Conservation (phyloP, 2,797 vertebrate genomes). For the Emys orbicularis region DNA sequence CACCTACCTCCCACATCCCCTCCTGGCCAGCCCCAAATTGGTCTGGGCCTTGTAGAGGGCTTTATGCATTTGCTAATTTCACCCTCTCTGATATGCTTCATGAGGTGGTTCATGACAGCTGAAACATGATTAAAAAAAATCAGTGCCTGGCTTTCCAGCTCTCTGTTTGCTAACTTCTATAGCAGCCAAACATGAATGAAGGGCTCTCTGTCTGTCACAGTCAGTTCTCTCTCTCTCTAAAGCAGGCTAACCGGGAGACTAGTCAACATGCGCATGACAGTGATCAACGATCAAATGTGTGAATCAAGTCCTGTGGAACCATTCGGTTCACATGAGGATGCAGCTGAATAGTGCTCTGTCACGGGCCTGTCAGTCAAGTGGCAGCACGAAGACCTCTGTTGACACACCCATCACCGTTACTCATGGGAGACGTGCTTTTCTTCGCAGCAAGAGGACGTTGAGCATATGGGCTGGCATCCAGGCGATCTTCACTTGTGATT, state of each 20-base stretch:
- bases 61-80: not conserved
- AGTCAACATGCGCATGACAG: not conserved
- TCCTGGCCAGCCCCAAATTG: not conserved
- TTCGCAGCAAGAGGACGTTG: not conserved
- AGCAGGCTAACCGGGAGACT: not conserved
- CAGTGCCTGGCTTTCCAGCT: not conserved
- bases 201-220: not conserved
- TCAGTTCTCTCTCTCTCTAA: not conserved
- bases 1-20: not conserved
- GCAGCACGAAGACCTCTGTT: not conserved
- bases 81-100: not conserved
- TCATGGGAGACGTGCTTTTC: not conserved
- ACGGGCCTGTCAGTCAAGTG: not conserved
- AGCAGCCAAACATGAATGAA: not conserved
- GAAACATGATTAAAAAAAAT: not conserved
- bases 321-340: not conserved
- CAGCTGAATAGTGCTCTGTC: accelerated
- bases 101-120: not conserved
- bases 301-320: not conserved
- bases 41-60: not conserved
- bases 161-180: not conserved
- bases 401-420: accelerated
- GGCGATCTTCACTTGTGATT: not conserved
- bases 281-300: not conserved
- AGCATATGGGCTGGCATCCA: not conserved